phyloP scores from a whole-genome alignment of 2,113 vertebrate species.

The Baryphthengus martii region DNA sequence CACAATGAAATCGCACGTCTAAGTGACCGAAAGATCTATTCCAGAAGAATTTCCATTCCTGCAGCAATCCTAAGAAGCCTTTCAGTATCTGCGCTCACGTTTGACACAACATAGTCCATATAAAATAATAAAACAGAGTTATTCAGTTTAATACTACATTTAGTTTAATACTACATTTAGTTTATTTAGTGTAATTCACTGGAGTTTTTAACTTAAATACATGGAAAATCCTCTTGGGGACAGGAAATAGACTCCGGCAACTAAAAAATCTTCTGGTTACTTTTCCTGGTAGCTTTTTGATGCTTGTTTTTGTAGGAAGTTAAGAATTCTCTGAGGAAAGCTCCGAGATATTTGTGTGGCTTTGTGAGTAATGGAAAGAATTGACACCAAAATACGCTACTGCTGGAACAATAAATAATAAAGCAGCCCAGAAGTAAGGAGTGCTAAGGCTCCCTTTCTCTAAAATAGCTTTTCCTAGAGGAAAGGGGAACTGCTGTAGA shows the following conservation, averaged over 20 bases:
- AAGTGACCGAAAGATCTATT: background rate
- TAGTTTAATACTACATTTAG: background rate
- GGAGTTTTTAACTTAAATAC: background rate
- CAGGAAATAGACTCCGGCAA: background rate
- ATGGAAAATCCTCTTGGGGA: background rate
- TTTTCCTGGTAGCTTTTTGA: conserved; percentile 44
- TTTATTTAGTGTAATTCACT: background rate
- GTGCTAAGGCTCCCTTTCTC: background rate
- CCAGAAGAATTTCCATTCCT: background rate
- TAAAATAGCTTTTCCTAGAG: background rate
- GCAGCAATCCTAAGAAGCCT: background rate
- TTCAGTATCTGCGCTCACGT: background rate
- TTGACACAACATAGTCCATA: background rate
- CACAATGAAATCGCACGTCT: background rate
- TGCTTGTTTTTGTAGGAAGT: conserved; percentile 62
- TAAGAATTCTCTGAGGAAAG: conserved; percentile 46
- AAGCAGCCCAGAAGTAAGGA: background rate
- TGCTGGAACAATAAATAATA: conserved; percentile 39
- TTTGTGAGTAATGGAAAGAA: conserved; percentile 51
- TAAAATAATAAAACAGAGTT: background rate
- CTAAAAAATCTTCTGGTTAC: background rate
- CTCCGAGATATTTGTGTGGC: conserved; percentile 26
- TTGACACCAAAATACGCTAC: background rate
- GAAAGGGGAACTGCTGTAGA: background rate
- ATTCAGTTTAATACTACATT: background rate